A percentile compares a stretch with the other conserved stretches of the same genome.
Evolutionary conservation across 2,888 invertebrate species (phyloP).

Genomic region (Netelia fuscicornis): DNA sequence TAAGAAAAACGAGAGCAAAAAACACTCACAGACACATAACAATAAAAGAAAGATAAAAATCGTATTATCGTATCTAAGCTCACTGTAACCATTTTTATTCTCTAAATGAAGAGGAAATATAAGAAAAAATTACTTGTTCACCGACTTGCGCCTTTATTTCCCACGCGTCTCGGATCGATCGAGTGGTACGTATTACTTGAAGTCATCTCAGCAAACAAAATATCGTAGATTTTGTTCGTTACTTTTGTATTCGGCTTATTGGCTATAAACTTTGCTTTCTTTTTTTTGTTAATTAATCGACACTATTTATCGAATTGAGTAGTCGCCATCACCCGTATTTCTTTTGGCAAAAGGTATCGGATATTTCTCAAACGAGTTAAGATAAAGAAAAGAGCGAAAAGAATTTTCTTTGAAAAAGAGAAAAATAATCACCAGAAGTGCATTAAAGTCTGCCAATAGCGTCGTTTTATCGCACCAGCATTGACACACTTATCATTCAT

Average conservation of each 20-base stretch:
- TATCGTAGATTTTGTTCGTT: slow-evolving; percentile 71
- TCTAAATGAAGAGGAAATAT: slow-evolving; percentile 74
- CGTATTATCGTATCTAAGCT: slow-evolving; percentile 73
- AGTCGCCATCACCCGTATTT: slow-evolving; percentile 57
- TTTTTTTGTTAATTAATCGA: slow-evolving; percentile 29
- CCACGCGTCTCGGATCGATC: slow-evolving; percentile 85
- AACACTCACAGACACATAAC: slow-evolving; percentile 65
- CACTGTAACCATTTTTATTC: slow-evolving; percentile 73
- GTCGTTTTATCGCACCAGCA: slow-evolving; percentile 60
- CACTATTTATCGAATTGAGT: slow-evolving; percentile 35
- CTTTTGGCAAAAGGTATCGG: slow-evolving; percentile 8
- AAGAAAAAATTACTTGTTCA: slow-evolving; percentile 82
- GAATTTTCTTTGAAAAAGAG: neutral
- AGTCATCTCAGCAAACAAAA: slow-evolving; percentile 62
- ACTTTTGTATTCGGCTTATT: slow-evolving; percentile 76
- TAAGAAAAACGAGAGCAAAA: slow-evolving; percentile 65
- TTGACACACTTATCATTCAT: slow-evolving; percentile 58
- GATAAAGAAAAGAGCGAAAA: slow-evolving; percentile 14
- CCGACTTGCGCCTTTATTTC: slow-evolving; percentile 84
- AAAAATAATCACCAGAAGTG: slow-evolving; percentile 34
- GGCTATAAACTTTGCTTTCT: slow-evolving; percentile 76
- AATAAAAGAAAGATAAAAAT: slow-evolving; percentile 52
- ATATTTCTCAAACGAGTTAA: slow-evolving; percentile 4
- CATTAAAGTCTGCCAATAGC: slow-evolving; percentile 58
- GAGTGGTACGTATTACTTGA: slow-evolving; percentile 83